A percentile compares a stretch with the other conserved stretches of the same genome.
These are phyloP conservation scores for Tetanocera ferruginea DNA, from an alignment of 2,888 invertebrate species.

Conservation along the genomic window DNA sequence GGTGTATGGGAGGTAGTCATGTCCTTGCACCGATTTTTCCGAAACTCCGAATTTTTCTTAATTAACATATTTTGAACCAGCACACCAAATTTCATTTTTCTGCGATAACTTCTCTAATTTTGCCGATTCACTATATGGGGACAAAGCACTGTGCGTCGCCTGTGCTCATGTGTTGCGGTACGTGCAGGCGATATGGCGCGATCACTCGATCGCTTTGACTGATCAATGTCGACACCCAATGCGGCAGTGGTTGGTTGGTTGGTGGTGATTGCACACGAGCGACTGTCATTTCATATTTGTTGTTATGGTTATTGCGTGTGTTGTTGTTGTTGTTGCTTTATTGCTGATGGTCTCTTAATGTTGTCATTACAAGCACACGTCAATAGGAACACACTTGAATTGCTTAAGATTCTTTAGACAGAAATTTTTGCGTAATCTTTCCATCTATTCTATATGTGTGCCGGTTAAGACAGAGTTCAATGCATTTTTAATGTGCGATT, in stretches of 20 bases:
- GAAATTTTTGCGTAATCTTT: no score
- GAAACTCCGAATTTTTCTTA: no score
- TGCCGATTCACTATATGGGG: no score
- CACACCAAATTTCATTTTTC: no score
- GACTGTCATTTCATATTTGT: constrained; percentile 3
- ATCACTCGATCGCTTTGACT: background rate
- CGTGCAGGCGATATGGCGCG: constrained; percentile 8
- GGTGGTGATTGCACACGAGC: background rate
- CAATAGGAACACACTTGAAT: no score
- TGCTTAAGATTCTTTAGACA: no score
- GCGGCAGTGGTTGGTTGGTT: constrained; percentile 1
- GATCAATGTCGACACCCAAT: background rate
- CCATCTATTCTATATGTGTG: no score
- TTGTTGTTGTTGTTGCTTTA: constrained; percentile 1
- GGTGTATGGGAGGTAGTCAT: no score
- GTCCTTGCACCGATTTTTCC: no score
- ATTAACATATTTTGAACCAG: no score
- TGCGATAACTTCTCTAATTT: no score
- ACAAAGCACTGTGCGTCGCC: no score
- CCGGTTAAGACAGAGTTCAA: background rate
- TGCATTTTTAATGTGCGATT: constrained; percentile 1
- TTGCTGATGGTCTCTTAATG: background rate
- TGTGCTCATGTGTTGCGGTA: background rate
- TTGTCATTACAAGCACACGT: background rate
- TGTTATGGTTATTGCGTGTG: background rate